A percentile compares a stretch with the other conserved stretches of the same genome.
phyloP scores from a whole-genome alignment of 2,888 invertebrate species.

The Lycophotia porphyrea region DNA sequence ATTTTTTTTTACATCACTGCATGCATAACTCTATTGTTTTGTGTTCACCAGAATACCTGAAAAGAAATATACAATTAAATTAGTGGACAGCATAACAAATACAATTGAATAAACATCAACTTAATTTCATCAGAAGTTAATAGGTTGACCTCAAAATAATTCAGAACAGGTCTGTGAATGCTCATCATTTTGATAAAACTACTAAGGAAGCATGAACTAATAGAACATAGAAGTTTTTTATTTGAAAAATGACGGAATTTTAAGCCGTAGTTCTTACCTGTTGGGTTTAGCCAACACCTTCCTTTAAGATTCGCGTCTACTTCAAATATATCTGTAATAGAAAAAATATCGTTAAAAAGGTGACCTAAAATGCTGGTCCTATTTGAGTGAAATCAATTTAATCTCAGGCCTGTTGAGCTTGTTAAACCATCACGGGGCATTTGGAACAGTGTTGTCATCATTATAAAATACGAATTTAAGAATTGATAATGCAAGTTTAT shows the following conservation, averaged over 20 bases:
- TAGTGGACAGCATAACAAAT: neutral
- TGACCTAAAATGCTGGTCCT: neutral
- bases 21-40: neutral
- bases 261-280: slow-evolving; percentile 34
- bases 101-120: neutral
- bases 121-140: slow-evolving; percentile 66
- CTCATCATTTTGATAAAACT: slow-evolving; percentile 77
- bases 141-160: slow-evolving; percentile 81
- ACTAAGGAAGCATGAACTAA: neutral
- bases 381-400: neutral
- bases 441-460: slow-evolving; percentile 74
- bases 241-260: neutral
- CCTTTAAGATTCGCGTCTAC: neutral
- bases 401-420: slow-evolving; percentile 84
- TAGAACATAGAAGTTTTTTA: neutral
- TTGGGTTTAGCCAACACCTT: neutral
- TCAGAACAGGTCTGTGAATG: slow-evolving; percentile 89
- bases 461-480: slow-evolving; percentile 13
- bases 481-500: neutral
- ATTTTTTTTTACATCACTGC: neutral
- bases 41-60: slow-evolving; percentile 37
- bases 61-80: slow-evolving; percentile 29
- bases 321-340: slow-evolving; percentile 16
- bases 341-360: neutral
- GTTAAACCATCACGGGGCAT: slow-evolving; percentile 72